Conservation (phyloP, 2,113 vertebrate genomes). For the Numenius arquata region DNA sequence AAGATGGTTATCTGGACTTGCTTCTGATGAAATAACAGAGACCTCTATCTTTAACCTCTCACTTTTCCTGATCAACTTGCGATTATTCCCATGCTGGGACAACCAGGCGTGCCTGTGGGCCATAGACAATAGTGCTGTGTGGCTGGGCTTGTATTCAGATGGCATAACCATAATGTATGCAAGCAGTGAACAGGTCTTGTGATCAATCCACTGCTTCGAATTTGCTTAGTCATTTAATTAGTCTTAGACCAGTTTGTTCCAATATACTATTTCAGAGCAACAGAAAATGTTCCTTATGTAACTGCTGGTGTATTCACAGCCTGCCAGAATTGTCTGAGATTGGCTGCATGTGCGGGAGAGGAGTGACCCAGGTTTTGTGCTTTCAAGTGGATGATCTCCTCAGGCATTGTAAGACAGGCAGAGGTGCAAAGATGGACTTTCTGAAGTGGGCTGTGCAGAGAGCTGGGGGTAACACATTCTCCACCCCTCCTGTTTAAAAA, state of each 20-base stretch:
- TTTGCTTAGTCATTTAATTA: not conserved
- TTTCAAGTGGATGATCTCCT: not conserved
- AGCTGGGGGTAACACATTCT: not conserved
- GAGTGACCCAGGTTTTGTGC: not conserved
- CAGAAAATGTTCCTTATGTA: not conserved
- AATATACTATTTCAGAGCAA: not conserved
- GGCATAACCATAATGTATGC: no score
- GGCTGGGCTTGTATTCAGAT: not conserved
- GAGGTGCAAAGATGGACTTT: not conserved
- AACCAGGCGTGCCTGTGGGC: not conserved
- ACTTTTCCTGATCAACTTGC: not conserved
- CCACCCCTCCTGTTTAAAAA: not conserved
- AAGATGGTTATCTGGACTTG: not conserved
- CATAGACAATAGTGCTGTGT: not conserved
- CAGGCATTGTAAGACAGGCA: fast-evolving
- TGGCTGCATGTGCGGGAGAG: not conserved
- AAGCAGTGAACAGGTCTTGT: not conserved
- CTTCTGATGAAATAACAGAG: not conserved
- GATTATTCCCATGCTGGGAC: not conserved
- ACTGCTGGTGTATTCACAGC: not conserved
- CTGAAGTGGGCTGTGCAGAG: not conserved
- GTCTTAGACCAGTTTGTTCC: not conserved
- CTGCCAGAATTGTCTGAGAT: not conserved
- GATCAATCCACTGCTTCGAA: not conserved
- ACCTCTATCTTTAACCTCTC: not conserved